Evolutionary conservation across 2,888 invertebrate genomes (phyloP), one percentile per base, ranked within the genome.

Genomic region (Drepana falcataria): DNA sequence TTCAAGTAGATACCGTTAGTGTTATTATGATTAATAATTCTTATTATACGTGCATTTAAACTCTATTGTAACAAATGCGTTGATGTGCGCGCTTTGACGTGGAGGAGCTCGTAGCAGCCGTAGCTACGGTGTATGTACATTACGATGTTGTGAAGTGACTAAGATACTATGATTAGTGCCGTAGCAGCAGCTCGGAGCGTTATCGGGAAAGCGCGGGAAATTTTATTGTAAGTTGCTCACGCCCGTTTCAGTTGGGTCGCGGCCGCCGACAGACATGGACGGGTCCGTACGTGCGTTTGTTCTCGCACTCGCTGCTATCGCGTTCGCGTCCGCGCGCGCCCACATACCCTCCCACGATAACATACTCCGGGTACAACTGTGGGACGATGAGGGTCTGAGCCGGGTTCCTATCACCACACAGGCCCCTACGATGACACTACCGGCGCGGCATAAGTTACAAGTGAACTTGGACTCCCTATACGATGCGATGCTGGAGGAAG

Each of bases 141-240:
- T 21, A 21, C 21, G 21, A 21, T 21, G 21, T 21, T 21, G 21
- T 21, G 21, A 21, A 21, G 21, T 21, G 21, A 21, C 21, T 21
- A 21, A 21, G 21, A 21, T 65, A 44, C 44, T 73, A 65, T 65
- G 66, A 69, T 64, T 65, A 66, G 66, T 57, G 53, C 53, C 44
- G 44, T 44, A 44, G 44, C 44, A 9, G 21, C 21, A 21, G 40
- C 59, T 63, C 75, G 79, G 77, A 76, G 75, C 79, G 81, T 81
- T 88, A 87, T 87, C 87, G 88, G 87, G 78, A 89, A 91, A 90
- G 83, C 88, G 90, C 90, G 90, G 86, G 89, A 91, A 89, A 89
- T 81, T 21, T 21, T 21, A 21, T 21, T 65, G 67, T 71, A 66
- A 64, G 57, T 71, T 69, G 58, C 70, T 61, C 59, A 65, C 63